Conservation (phyloP, 1,140 invertebrate genomes). For the Zaprionus gabonicus region DNA sequence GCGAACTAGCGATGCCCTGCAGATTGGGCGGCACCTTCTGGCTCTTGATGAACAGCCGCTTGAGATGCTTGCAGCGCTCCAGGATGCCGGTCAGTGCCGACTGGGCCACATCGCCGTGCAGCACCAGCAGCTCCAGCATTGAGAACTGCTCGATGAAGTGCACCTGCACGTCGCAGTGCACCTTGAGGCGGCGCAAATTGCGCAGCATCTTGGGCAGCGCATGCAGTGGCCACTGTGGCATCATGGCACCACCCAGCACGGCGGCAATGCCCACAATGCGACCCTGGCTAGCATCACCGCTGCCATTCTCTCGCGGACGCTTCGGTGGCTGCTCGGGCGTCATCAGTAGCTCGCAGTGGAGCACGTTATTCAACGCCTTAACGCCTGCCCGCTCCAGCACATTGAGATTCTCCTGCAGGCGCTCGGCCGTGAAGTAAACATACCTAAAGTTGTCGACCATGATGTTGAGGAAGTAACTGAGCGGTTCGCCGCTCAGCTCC, state of each 20-base stretch:
- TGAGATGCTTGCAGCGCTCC: conserved; percentile 46
- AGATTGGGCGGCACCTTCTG: neutral
- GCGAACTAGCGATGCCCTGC: conserved; percentile 6
- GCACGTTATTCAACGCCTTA: conserved; percentile 23
- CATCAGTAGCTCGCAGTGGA: conserved; percentile 41
- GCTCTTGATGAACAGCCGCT: conserved; percentile 35
- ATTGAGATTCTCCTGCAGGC: conserved; percentile 48
- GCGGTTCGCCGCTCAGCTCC: conserved; percentile 6
- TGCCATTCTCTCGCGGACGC: neutral
- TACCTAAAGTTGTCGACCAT: conserved; percentile 30
- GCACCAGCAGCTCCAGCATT: conserved; percentile 34
- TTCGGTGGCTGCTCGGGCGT: neutral
- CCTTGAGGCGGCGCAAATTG: conserved; percentile 41
- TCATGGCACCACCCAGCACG: conserved; percentile 4
- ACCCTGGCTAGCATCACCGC: neutral
- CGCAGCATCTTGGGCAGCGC: conserved; percentile 50
- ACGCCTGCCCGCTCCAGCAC: conserved; percentile 43
- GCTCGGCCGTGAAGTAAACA: conserved; percentile 42
- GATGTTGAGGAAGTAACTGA: conserved; percentile 32
- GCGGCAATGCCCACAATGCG: conserved; percentile 10
- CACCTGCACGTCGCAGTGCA: conserved; percentile 50
- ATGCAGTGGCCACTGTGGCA: conserved; percentile 55
- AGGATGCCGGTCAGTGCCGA: conserved; percentile 49
- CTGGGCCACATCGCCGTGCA: conserved; percentile 39
- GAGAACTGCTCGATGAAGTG: conserved; percentile 56